Evolutionary conservation across 2,888 invertebrate genomes (phyloP), one percentile per base, ranked within the genome.

Genomic region (Nemotelus pantherinus): DNA sequence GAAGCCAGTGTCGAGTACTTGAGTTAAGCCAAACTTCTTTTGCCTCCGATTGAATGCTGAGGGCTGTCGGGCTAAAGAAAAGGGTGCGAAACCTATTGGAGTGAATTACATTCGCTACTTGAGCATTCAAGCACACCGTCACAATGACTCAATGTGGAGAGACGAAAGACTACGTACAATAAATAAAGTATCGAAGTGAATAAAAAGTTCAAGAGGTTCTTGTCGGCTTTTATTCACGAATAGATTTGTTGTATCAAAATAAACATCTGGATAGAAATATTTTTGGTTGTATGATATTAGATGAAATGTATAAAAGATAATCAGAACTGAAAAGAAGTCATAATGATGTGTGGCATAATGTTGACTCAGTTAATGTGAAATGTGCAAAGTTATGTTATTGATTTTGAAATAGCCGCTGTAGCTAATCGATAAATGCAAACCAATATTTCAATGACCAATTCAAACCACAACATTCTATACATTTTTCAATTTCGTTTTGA

Each of bases 51-150:
- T 70, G 48, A 50, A 74, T 60, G 60, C 45, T 60, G 63, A 74
- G 47, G 74, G 60, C 48, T 45, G 47, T 50, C 9, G 57, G 48
- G 7, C 41, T 63, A 74, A 47, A 68, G 64, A 71, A 77, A 79
- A 79, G 79, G 79, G 79, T 79, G 77, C 77, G 79, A 79, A 77
- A 72, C 79, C 72, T 72, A 79, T 79, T 72, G 48, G 63, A 67
- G 60, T 67, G 77, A 48, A 74, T 79, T 79, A 79, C 47, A 53
- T 76, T 68, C 79, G 77, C 79, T 50, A 68, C 77, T 79, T 79
- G 77, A 79, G 79, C 41, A 72, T 63, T 65, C 77, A 77, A 79
- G 79, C 74, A 77, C 55, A 50, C 76, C 64, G 53, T 78, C 25
- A 25, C 25, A 25, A 25, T 25, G 25, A 25, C 25, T 25, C 25